Base-by-base conservation (phyloP, 2,888 invertebrate species). In the Orgyia antiqua region DNA sequence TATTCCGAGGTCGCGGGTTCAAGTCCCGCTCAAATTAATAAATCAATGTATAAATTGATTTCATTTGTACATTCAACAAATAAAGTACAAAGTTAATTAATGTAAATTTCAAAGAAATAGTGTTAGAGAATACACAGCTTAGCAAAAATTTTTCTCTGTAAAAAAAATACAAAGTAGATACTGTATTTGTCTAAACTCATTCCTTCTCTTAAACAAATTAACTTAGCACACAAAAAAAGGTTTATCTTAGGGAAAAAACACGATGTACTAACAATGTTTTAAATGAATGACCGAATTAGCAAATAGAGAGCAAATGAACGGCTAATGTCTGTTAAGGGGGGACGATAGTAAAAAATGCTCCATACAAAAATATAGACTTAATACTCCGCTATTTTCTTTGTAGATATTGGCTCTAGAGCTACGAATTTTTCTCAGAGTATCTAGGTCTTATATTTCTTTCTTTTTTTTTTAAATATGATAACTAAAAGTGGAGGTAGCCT, bases 141-240 rank as follows among this genome's bases (percentile, higher is more conserved):
- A 47, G 15, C 15, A 6, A 15, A 6, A 15, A n/a, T n/a, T n/a
- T n/a, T n/a, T 44, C 44, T 6, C 36, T 34, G 24, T 15, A 15
- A 31, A 9, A 45, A 33, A 40, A 48, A 21, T 37, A 42, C 42
- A 44, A 37, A 31, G 42, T 33, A n/a, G n/a, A n/a, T n/a, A n/a
- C n/a, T n/a, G n/a, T n/a, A n/a, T 61, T 57, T 51, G 49, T 63
- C 62, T 64, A 58, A 70, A 68, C 63, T 65, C 64, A 62, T 65
- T 56, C 54, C 59, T 66, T 66, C 59, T 58, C 56, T 61, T 66
- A 61, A 67, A 70, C 62, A 68, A 71, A 71, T 71, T 71, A 71
- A 68, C 65, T 54, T 33, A 20, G 39, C 19, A 29, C 45, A 46
- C 44, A 49, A 62, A 63, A 69, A 65, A 50, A 44, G 42, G 38